Evolutionary conservation across 2,113 vertebrate species (phyloP), one percentile per base, ranked within the genome.

Genomic region (Nesogale talazaci): DNA sequence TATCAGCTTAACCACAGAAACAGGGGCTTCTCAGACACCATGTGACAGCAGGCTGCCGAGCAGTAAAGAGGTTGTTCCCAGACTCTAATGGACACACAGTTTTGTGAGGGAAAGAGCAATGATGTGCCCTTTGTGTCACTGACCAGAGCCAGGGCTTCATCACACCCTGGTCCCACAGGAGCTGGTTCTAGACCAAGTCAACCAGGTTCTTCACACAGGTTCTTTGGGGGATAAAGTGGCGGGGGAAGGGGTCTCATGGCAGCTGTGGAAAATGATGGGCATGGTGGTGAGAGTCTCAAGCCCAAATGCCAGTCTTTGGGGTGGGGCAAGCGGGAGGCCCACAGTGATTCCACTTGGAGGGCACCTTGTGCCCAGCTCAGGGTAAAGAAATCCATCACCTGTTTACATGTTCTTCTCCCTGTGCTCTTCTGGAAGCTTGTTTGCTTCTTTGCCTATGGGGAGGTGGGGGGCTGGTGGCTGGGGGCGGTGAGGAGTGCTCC

Each of bases 11-110:
- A 72, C 63, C 61, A 83, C 15, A 77, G 87, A 91, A n/a, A 88
- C 96, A 80, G 97, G 86, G 75, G 89, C 94, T 93, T 81, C 89
- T 80, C 19, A 89, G 94, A 70, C 84, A 72, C 63, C 59, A 10
- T 82, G 72, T 77, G 94, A 65, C 77, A 75, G 86, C 59, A 31
- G 88, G 85, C 86, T 94, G 75, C 78, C 86, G 90, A 42, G 89
- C 91, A 72, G 88, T 25, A 65, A 94, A 93, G 89, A 34, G 52
- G 4, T 27, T 63, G 86, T 65, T 92, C 31, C 74, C 2, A 94
- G 76, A 77, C 88, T 78, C 88, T 79, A 40, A 79, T 57, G 38
- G 80, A 77, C 94, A 76, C n/a, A 36, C 90, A 89, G 70, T 36
- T 92, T 84, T 77, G 16, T 0, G 78, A 85, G 70, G n/a, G 77